A percentile compares a stretch with the other conserved stretches of the same genome.
Conservation (phyloP, 2,888 invertebrate genomes). For the Melinopterus prodromus region DNA sequence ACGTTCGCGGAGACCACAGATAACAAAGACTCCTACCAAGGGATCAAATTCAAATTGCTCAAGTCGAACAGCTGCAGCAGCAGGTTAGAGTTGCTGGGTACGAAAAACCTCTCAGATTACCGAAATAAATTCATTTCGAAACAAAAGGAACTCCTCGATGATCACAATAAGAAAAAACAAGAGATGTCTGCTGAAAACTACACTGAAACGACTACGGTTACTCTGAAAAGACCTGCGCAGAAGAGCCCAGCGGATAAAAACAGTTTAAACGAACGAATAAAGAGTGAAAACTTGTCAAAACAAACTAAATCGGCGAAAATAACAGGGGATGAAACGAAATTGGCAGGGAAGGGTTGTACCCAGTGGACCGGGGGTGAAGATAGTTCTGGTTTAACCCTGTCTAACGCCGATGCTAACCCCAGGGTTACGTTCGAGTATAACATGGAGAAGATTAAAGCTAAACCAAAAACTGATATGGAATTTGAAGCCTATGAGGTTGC, state of each 20-base stretch:
- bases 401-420: constrained; percentile 33
- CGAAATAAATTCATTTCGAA: constrained; percentile 44
- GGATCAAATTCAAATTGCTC: constrained; percentile 81
- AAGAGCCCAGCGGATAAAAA: constrained; percentile 33
- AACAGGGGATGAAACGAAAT: constrained; percentile 62
- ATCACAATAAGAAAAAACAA: constrained; percentile 51
- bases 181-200: constrained; percentile 27
- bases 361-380: constrained; percentile 44
- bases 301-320: constrained; percentile 61
- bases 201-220: constrained; percentile 34
- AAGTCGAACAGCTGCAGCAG: constrained; percentile 90
- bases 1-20: constrained; percentile 41
- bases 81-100: constrained; percentile 79
- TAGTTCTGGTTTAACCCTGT: constrained; percentile 38
- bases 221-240: constrained; percentile 25
- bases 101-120: constrained; percentile 60
- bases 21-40: constrained; percentile 61
- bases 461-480: constrained; percentile 79
- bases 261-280: constrained; percentile 35
- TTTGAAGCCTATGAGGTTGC: constrained; percentile 69
- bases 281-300: constrained; percentile 26
- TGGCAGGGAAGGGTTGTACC: constrained; percentile 44
- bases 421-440: constrained; percentile 54
- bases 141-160: constrained; percentile 58
- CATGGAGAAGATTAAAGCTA: constrained; percentile 65